These are phyloP conservation scores for Rafetus swinhoei DNA, from an alignment of 2,113 vertebrate species.

Conservation along the genomic window DNA sequence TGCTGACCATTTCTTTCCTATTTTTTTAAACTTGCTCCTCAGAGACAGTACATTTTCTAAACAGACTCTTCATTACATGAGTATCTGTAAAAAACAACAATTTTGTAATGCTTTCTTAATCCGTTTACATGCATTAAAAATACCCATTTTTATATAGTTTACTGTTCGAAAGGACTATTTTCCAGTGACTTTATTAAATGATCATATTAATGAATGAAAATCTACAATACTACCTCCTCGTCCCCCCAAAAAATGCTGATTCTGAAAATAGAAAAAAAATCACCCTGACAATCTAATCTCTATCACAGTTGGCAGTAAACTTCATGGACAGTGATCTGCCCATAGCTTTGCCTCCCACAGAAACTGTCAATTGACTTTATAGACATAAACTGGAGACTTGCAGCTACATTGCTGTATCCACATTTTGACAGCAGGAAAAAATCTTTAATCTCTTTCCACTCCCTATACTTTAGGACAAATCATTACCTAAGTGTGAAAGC, in stretches of 20 bases:
- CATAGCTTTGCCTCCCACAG: not conserved
- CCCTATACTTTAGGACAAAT: not conserved
- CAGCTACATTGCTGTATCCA: not conserved
- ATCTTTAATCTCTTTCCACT: not conserved
- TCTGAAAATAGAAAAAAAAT: not conserved
- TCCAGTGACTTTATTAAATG: not conserved
- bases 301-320: not conserved
- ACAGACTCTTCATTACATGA: not conserved
- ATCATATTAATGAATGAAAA: not conserved
- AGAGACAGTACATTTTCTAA: not conserved
- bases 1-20: not conserved
- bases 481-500: not conserved
- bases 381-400: not conserved
- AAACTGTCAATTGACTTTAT: not conserved
- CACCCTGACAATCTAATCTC: not conserved
- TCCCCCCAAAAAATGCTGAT: not conserved
- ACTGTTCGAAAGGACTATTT: not conserved
- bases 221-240: not conserved
- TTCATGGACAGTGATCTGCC: not conserved
- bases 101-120: not conserved
- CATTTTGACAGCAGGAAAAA: not conserved
- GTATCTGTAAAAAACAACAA: not conserved
- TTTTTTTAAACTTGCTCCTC: not conserved
- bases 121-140: not conserved
- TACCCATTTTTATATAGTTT: not conserved